These are phyloP conservation scores for Latrodectus elegans DNA, from an alignment of 2,888 invertebrate genomes.

Conservation along the genomic window DNA sequence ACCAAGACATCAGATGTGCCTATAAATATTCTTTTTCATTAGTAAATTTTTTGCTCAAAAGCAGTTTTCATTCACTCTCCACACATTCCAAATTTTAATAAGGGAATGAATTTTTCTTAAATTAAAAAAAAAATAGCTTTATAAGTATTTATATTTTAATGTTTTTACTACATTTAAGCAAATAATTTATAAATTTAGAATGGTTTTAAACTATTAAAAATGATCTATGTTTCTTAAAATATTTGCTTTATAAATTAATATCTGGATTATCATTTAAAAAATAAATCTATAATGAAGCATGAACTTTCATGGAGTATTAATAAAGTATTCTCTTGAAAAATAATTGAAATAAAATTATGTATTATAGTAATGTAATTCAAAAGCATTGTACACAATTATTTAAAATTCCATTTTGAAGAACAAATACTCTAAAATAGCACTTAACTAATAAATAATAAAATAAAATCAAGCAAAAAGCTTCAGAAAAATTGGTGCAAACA, in stretches of 20 bases:
- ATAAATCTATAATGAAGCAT: neutral
- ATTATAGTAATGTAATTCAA: too few relatives aligned
- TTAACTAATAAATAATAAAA: too few relatives aligned
- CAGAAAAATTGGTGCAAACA: too few relatives aligned
- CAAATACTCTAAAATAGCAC: too few relatives aligned
- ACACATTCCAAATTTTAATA: conserved; percentile 36
- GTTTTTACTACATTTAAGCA: neutral
- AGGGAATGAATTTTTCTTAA: neutral
- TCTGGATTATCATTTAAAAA: neutral
- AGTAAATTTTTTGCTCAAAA: conserved; percentile 76
- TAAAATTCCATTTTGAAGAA: too few relatives aligned
- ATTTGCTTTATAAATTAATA: neutral
- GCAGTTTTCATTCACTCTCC: conserved; percentile 76
- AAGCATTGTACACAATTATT: too few relatives aligned
- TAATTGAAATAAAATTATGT: too few relatives aligned
- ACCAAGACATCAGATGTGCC: conserved; percentile 42
- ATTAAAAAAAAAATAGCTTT: neutral
- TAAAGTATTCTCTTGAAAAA: too few relatives aligned
- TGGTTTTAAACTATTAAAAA: neutral
- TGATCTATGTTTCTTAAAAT: neutral
- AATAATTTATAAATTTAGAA: neutral
- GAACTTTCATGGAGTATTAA: too few relatives aligned
- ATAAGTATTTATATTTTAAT: neutral
- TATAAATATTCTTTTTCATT: conserved; percentile 73
- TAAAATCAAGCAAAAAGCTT: too few relatives aligned